Evolutionary conservation across 2,888 invertebrate genomes (phyloP).

Genomic region (Drosophila fulvimacula): DNA sequence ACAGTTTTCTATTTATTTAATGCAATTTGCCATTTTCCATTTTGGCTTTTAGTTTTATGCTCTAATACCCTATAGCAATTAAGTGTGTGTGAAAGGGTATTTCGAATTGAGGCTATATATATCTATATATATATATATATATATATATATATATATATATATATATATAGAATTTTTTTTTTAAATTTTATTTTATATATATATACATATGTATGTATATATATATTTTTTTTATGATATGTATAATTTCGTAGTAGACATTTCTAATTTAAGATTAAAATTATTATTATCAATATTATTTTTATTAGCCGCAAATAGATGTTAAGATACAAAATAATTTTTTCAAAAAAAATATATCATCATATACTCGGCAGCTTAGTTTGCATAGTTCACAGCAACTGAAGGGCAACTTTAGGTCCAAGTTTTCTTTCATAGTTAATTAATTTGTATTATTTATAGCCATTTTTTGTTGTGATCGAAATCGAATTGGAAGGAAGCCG

Average conservation of each 20-base stretch:
- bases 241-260: no score
- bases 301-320: no score
- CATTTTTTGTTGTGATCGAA: constrained; percentile 28
- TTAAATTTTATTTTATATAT: no score
- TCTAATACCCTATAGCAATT: constrained; percentile 18
- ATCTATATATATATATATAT: no score
- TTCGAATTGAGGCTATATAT: background rate
- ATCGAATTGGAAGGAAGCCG: constrained; percentile 64
- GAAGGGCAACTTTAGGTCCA: background rate
- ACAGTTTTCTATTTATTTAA: constrained; percentile 67
- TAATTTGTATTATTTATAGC: constrained; percentile 21
- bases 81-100: background rate
- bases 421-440: background rate
- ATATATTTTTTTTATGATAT: no score
- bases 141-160: no score
- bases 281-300: no score
- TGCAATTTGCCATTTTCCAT: constrained; percentile 58
- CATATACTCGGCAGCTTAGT: no score
- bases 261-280: no score
- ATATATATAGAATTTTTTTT: no score
- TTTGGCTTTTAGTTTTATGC: constrained; percentile 17
- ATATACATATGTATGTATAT: no score
- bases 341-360: no score
- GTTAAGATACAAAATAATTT: background rate
- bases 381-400: background rate